Base-by-base conservation (phyloP, 2,113 vertebrate species). In the Emberiza fucata region DNA sequence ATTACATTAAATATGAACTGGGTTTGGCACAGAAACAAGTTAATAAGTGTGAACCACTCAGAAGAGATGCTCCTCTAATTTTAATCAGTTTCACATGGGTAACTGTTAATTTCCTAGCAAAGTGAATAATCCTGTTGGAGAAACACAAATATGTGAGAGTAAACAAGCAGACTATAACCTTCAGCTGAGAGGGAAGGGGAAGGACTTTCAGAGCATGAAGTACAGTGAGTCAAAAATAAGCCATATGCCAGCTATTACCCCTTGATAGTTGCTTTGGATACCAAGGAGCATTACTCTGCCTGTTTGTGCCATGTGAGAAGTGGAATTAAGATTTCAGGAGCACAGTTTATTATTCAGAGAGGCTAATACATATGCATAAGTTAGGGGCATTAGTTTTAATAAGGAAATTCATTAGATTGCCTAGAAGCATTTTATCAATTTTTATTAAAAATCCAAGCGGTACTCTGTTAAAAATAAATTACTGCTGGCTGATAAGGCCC, bases 241-340 rank as follows among this genome's bases (percentile, higher is more conserved):
- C 35, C 54, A 35, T 70, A 35, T 77, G 45, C 39, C 66, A 71
- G 39, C 20, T 94, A 24, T 70, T 80, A 48, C 42, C 78, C 78
- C 76, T 88, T 69, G 81, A 76, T 56, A 86, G 84, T 47, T 92
- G 71, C 91, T 96, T 71, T 92, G 87, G 81, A 94, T 92, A 90
- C 71, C 0, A 0, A 90, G 64, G 65, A 91, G 82, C 64, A 63
- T 94, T 90, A 50, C 47, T 85, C 78, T 77, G 54, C n/a, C 81
- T 88, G 81, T 77, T 91, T 88, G 60, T 85, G 86, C 53, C 87
- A 88, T 9, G 86, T 72, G 35, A 94, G 71, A 92, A 88, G 89
- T 25, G 35, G 50, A 95, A 97, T 92, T 79, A 81, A 90, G 94
- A 92, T 93, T 96, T 94, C 84, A 86, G 72, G 40, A 91, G 44